These are phyloP conservation scores for Hesperia comma DNA, from an alignment of 2,888 invertebrate species.

Conservation along the genomic window DNA sequence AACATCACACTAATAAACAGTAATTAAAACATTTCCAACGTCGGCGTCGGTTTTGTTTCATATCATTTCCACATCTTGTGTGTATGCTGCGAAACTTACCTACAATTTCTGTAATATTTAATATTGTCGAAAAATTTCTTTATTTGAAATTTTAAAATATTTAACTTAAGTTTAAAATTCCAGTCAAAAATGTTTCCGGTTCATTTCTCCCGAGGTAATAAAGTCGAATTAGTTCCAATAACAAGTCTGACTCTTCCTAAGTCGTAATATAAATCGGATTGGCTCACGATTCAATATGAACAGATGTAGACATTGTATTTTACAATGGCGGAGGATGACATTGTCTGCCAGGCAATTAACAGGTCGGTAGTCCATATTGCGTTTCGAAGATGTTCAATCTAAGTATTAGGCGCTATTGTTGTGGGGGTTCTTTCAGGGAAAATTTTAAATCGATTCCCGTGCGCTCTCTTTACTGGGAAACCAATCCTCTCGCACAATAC, in stretches of 20 bases:
- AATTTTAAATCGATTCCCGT: constrained; percentile 80
- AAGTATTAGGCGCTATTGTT: constrained; percentile 74
- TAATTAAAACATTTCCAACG: no score
- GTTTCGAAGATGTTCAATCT: constrained; percentile 62
- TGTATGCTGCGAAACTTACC: no score
- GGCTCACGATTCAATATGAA: constrained; percentile 24
- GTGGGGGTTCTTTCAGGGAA: constrained; percentile 70
- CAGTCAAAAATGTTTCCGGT: not conserved
- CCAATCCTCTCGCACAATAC: constrained; percentile 79
- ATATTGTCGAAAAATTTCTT: no score
- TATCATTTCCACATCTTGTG: no score
- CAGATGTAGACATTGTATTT: constrained; percentile 31
- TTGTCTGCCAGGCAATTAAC: constrained; percentile 33
- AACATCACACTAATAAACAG: no score
- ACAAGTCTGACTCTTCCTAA: constrained; percentile 30
- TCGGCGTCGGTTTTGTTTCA: no score
- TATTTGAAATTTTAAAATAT: no score
- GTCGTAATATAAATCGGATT: constrained; percentile 34
- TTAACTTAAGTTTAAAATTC: not conserved
- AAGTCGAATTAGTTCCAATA: constrained; percentile 31
- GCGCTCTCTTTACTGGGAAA: constrained; percentile 73
- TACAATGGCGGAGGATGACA: constrained; percentile 21
- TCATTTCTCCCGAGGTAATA: constrained; percentile 14
- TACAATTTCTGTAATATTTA: no score
- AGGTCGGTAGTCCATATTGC: constrained; percentile 39